A percentile compares a stretch with the other conserved stretches of the same genome.
phyloP scores from a whole-genome alignment of 1,140 invertebrate genomes.

The Cydia amplana region DNA sequence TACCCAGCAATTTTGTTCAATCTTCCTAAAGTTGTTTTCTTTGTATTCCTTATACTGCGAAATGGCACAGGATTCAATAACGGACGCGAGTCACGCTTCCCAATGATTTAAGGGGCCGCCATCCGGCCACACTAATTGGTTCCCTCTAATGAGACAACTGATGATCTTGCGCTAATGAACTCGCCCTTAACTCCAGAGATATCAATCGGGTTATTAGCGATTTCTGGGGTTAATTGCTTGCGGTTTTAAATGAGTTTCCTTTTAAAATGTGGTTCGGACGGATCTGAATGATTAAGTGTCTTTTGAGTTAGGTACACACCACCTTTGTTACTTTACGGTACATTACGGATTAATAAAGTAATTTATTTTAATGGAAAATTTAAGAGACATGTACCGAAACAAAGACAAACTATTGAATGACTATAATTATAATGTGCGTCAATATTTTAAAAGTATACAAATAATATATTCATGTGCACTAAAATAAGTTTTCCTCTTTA shows the following conservation, averaged over 20 bases:
- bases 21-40: slow-evolving; percentile 12
- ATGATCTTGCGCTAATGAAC: slow-evolving; percentile 33
- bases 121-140: slow-evolving; percentile 28
- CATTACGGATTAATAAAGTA: not conserved
- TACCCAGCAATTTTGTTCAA: not conserved
- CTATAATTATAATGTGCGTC: no score
- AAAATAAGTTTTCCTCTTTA: no score
- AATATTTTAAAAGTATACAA: no score
- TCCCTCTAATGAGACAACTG: slow-evolving; percentile 32
- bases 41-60: slow-evolving; percentile 20
- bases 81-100: slow-evolving; percentile 30
- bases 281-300: not conserved
- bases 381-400: no score
- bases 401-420: no score
- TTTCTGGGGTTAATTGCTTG: slow-evolving; percentile 17
- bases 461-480: no score
- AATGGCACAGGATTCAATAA: slow-evolving; percentile 31
- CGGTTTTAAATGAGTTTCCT: not conserved
- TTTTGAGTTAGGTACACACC: not conserved
- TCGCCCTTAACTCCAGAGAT: slow-evolving; percentile 25
- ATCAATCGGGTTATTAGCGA: slow-evolving; percentile 30
- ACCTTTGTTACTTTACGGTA: not conserved
- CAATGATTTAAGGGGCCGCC: slow-evolving; percentile 28
- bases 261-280: not conserved
- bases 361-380: no score